Base-by-base conservation (phyloP, 2,113 vertebrate species). In the Microcebus lehilahytsara region DNA sequence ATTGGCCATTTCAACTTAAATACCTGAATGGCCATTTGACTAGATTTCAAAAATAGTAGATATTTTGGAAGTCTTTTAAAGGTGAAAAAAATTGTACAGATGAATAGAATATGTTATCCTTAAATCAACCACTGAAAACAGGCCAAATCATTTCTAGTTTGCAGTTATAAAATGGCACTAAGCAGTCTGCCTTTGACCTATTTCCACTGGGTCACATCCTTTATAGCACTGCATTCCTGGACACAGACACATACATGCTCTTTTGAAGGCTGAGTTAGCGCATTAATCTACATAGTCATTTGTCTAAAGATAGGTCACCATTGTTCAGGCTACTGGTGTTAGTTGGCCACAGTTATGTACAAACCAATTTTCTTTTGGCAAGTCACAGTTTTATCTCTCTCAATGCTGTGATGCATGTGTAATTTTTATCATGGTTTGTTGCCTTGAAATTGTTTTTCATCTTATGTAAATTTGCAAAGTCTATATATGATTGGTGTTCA, bases 371-470 rank as follows among this genome's bases (percentile, higher is more conserved):
- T 94, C 80, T 84, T 93, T 62, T 89, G 85, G 34, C 58, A 93
- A 96, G 32, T 67, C 32, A 58, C n/a, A 66, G 56, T 91, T 97
- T 95, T 95, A 51, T 81, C 80, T 78, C 23, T 96, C 51, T 30
- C 49, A 77, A 42, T 72, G 83, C 93, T 80, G 40, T 89, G 84
- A 96, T 84, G 94, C 75, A 83, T 95, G 91, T 74, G 13, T 87
- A 96, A 96, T 96, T 95, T 96, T 96, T 97, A 96, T 96, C 90
- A 79, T 97, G 84, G 42, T 85, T 90, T 94, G 95, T 71, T 97
- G 89, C 95, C 58, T 97, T 89, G 93, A 97, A 97, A 98, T 97
- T 97, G 92, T 97, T 97, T 98, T 95, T 78, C 71, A 62, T 84
- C 71, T 97, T 77, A 94, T 96, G 81, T 89, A 97, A 95, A 98